A percentile compares a stretch with the other conserved stretches of the same genome.
These are phyloP conservation scores for Arctocebus calabarensis DNA, from an alignment of 2,797 vertebrate species.

Conservation along the genomic window DNA sequence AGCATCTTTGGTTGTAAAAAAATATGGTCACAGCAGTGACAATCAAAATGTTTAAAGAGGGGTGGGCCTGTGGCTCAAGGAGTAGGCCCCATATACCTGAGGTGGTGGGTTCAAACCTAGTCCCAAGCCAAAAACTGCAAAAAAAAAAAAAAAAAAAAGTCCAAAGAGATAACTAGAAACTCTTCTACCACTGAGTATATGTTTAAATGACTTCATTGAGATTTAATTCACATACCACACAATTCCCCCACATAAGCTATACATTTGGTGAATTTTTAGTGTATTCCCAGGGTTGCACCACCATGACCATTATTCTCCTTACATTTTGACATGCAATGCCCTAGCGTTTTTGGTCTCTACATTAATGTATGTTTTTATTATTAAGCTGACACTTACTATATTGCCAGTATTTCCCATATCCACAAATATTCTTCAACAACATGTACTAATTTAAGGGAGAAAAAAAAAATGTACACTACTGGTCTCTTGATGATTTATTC, in stretches of 20 bases:
- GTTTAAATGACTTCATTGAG: not conserved
- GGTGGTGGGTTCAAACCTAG: too few relatives aligned
- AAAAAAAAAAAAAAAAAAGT: not conserved
- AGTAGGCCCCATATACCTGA: too few relatives aligned
- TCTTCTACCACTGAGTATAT: too few relatives aligned
- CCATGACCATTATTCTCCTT: not conserved
- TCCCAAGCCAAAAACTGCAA: too few relatives aligned
- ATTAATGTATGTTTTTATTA: not conserved
- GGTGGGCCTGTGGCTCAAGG: too few relatives aligned
- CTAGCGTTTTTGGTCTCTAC: not conserved
- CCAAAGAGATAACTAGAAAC: not conserved
- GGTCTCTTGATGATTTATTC: not conserved
- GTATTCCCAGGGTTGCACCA: fast-evolving
- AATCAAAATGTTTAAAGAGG: not conserved
- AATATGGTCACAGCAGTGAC: not conserved
- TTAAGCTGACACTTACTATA: not conserved
- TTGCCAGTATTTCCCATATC: not conserved
- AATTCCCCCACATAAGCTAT: not conserved
- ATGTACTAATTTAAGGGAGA: not conserved
- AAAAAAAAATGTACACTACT: not conserved
- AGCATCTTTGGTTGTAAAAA: not conserved
- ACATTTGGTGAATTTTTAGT: not conserved
- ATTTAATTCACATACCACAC: not conserved
- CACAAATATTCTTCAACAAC: not conserved
- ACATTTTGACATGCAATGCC: not conserved